Conservation (phyloP, 1,140 invertebrate genomes). For the Ephestia elutella region DNA sequence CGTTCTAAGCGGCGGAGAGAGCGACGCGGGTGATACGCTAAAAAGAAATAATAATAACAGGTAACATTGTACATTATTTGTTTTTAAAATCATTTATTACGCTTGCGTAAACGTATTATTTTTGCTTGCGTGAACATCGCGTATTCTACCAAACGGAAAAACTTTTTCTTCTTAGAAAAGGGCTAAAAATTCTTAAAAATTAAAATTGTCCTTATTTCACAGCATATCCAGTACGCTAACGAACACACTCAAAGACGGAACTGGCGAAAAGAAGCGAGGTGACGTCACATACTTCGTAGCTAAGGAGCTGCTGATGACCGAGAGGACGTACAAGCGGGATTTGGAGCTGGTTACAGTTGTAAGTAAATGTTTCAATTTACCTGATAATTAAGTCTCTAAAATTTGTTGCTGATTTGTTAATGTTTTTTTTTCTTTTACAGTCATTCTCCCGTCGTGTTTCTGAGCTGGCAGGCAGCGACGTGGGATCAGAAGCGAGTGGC, state of each 20-base stretch:
- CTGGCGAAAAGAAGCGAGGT: slow-evolving; percentile 74
- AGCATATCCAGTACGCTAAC: slow-evolving; percentile 49
- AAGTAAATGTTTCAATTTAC: slow-evolving; percentile 48
- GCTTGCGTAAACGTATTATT: too few relatives aligned
- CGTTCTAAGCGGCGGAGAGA: slow-evolving; percentile 69
- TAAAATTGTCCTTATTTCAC: neutral
- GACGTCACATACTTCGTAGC: slow-evolving; percentile 94
- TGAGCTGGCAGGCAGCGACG: slow-evolving; percentile 27
- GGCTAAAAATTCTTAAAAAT: neutral
- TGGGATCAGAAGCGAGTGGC: too few relatives aligned
- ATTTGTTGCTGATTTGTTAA: too few relatives aligned
- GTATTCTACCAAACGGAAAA: too few relatives aligned
- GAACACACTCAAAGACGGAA: slow-evolving; percentile 23
- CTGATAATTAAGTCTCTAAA: too few relatives aligned
- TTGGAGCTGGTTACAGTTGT: slow-evolving; percentile 92
- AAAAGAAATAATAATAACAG: slow-evolving; percentile 64
- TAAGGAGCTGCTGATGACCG: slow-evolving; percentile 96
- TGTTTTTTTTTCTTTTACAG: slow-evolving; percentile 20
- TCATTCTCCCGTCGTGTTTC: slow-evolving; percentile 52
- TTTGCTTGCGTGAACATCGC: too few relatives aligned
- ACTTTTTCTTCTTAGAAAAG: too few relatives aligned
- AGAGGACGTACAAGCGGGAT: slow-evolving; percentile 96
- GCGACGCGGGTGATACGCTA: slow-evolving; percentile 67
- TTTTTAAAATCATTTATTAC: neutral
- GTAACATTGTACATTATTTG: slow-evolving; percentile 21